Evolutionary conservation across 2,113 vertebrate genomes (phyloP), one percentile per base, ranked within the genome.

Genomic region (Perccottus glenii): DNA sequence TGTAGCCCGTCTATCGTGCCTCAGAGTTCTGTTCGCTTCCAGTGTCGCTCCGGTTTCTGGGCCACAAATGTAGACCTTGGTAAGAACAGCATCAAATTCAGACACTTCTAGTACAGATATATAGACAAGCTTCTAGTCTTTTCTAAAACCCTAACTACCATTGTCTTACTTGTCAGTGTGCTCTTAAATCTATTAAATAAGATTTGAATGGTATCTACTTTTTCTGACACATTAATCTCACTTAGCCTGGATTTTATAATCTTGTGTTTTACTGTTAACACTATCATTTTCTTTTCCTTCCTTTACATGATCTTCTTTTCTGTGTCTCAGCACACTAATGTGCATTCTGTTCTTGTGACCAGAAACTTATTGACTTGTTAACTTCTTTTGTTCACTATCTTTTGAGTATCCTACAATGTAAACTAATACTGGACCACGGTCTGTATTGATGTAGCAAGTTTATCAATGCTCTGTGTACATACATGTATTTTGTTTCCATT

Each of bases 41-140:
- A 93, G 79, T 93, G 91, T 53, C 91, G 93, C 38, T 92, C 92
- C 2, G 86, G 89, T 14, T 93, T 93, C 72, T 94, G 93, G 93
- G 93, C 91, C 55, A 87, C 91, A 1, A 94, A 94, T 16, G 87
- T 94, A 4, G 93, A 94, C 51, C 90, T 94, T 0, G 93, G 93
- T 94, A 86, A 88, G 90, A 62, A 43, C 9, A 55, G 6, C 32
- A n/a, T 35, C 5, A 19, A 15, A 46, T 46, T 46, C 4, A 5
- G 5, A 51, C 9, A 9, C n/a, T 6, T 38, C n/a, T 38, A 9
- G 6, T 53, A 36, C 50, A 11, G 11, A 51, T 27, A 40, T 3
- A 6, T 3, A 8, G 5, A 40, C 38, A 6, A 5, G 38, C 5
- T 40, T 6, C 38, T 40, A 6, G 38, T 27, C 38, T 6, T 40